Evolutionary conservation across 92 coral and sea anemone genomes (phyloP), one percentile per base, ranked within the genome.

Genomic region (Muricea muricata): DNA sequence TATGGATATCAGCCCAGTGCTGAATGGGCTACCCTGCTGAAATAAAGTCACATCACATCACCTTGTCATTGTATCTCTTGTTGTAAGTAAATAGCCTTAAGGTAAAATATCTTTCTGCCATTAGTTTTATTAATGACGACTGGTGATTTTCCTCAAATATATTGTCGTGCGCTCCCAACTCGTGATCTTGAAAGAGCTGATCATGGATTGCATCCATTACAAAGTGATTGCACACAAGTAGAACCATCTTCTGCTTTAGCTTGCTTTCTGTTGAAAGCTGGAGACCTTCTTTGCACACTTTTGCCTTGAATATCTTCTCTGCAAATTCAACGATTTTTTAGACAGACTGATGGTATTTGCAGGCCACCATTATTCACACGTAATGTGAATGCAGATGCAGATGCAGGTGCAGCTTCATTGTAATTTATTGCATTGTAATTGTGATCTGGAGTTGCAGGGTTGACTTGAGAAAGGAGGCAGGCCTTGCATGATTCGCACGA

Each of bases 351-450:
- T 7, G 73, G 73, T 12, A 67, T 67, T 67, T 33, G 10, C 0
- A 67, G 25, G 42, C 73, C 42, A 67, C 73, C 42, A 67, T 29
- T 67, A 28, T 67, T 67, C 42, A 67, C 73, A 37, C 1, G 31
- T 65, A 65, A 30, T 29, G 73, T 67, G 25, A 67, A n/a, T n/a
- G n/a, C n/a, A n/a, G n/a, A 67, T 32, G 73, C 73, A 4, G 73
- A 67, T 32, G 73, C 73, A 12, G 73, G 6, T 32, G 42, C 42
- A 29, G 33, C 42, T 67, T 29, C 14, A 9, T 7, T 29, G 42
- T 29, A 67, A 29, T 30, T 29, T 18, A 67, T 30, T 5, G 42
- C 23, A 26, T 21, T 11, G 45, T 65, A 65, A 26, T 65, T 41
- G 31, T 65, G 73, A 14, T 65, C 73, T 6, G 73, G 2, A 35